Percentiles rank a stretch among this genome's conserved stretches.
These are phyloP conservation scores for Odontamblyopus lacepedii DNA, from an alignment of 2,797 vertebrate species.

Conservation along the genomic window DNA sequence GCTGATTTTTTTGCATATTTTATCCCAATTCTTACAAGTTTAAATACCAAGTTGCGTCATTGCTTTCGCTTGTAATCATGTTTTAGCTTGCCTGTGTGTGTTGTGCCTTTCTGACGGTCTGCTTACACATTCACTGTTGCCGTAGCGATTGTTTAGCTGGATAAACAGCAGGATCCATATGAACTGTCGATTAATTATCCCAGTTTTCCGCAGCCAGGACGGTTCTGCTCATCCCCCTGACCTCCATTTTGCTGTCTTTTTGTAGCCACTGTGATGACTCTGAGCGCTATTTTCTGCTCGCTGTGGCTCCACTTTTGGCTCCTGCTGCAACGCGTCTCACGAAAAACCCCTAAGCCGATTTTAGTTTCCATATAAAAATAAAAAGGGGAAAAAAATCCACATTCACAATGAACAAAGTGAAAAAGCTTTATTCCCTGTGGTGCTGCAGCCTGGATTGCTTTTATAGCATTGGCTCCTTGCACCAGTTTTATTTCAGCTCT, in stretches of 20 bases:
- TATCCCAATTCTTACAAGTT: background rate
- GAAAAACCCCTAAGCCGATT: conserved; percentile 81
- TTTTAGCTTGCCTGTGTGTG: conserved; percentile 35
- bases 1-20: background rate
- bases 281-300: conserved; percentile 69
- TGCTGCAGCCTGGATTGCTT: conserved; percentile 74
- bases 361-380: conserved; percentile 70
- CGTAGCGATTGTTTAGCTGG: conserved; percentile 70
- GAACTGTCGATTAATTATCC: conserved; percentile 80
- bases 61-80: conserved; percentile 37
- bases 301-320: conserved; percentile 61
- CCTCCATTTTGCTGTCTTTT: conserved; percentile 78
- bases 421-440: conserved; percentile 76
- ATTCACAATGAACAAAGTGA: conserved; percentile 72
- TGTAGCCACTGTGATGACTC: conserved; percentile 74
- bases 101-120: conserved; percentile 47
- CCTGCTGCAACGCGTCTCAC: conserved; percentile 60
- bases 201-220: conserved; percentile 71
- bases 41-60: background rate
- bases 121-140: conserved; percentile 53
- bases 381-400: conserved; percentile 55
- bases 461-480: conserved; percentile 70
- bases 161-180: conserved; percentile 71
- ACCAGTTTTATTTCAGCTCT: conserved; percentile 76
- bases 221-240: conserved; percentile 68